These are phyloP conservation scores for Tauraco erythrolophus DNA, from an alignment of 2,113 vertebrate species.

Conservation along the genomic window DNA sequence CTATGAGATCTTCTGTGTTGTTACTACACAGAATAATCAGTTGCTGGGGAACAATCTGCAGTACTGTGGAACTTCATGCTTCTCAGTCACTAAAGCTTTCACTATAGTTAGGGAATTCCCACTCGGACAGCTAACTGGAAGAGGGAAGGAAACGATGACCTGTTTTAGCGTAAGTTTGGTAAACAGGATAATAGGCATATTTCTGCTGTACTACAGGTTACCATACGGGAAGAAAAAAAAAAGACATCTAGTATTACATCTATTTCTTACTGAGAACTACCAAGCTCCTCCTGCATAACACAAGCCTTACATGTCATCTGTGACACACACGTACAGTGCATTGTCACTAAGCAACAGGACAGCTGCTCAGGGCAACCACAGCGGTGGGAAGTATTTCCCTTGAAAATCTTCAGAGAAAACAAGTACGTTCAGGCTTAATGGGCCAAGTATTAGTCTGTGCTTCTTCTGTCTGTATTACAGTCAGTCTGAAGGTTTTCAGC, in stretches of 20 bases:
- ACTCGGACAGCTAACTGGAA: not conserved
- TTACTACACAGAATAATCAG: not conserved
- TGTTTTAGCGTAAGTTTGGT: not conserved
- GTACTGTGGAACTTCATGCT: not conserved
- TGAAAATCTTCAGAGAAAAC: not conserved
- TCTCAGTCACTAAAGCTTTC: not conserved
- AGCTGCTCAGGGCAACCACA: not conserved
- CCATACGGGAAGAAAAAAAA: not conserved
- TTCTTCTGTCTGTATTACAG: not conserved
- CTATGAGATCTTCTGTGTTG: not conserved
- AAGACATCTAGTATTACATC: not conserved
- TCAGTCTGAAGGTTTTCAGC: not conserved
- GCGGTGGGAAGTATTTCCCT: not conserved
- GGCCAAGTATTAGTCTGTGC: not conserved
- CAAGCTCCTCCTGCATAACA: not conserved
- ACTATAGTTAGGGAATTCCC: not conserved
- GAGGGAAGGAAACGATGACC: not conserved
- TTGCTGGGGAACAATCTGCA: not conserved
- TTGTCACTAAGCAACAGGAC: not conserved
- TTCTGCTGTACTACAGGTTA: not conserved
- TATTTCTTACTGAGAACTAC: not conserved
- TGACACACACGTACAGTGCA: rapidly evolving
- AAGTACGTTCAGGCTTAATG: not conserved
- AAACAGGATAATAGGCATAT: not conserved
- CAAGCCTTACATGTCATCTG: not conserved